Percentiles rank a stretch among this genome's conserved stretches.
Conservation (phyloP, 2,888 invertebrate species). For the Sacculina carcini region DNA sequence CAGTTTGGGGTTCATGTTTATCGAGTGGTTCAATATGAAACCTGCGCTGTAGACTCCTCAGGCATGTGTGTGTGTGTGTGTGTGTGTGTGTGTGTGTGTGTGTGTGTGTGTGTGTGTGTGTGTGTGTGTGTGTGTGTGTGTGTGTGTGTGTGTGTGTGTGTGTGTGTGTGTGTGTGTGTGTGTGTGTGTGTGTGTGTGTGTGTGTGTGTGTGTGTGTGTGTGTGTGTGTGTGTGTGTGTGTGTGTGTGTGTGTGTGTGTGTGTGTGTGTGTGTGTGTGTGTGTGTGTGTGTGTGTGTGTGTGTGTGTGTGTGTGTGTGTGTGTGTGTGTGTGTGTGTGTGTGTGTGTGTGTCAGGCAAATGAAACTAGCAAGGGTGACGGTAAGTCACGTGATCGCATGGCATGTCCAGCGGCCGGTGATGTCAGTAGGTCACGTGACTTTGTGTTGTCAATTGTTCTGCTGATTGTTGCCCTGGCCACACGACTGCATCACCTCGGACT, state of each 20-base stretch:
- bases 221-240: neutral
- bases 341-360: too few species aligned
- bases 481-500: constrained; percentile 56
- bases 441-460: constrained; percentile 40
- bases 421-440: too few species aligned
- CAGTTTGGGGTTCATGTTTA: too few species aligned
- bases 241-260: neutral
- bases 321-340: too few species aligned
- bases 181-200: neutral
- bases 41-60: neutral
- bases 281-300: constrained; percentile 19
- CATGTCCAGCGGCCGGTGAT: too few species aligned
- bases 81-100: neutral
- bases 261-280: neutral
- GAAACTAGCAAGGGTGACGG: too few species aligned
- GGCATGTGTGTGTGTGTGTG: neutral
- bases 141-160: neutral
- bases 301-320: neutral
- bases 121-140: neutral
- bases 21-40: constrained; percentile 21
- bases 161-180: neutral
- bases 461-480: constrained; percentile 41
- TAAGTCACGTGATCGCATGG: too few species aligned
- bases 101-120: neutral
- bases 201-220: neutral